Evolutionary conservation across 2,113 vertebrate genomes (phyloP), one percentile per base, ranked within the genome.

Genomic region (Butorides virescens): DNA sequence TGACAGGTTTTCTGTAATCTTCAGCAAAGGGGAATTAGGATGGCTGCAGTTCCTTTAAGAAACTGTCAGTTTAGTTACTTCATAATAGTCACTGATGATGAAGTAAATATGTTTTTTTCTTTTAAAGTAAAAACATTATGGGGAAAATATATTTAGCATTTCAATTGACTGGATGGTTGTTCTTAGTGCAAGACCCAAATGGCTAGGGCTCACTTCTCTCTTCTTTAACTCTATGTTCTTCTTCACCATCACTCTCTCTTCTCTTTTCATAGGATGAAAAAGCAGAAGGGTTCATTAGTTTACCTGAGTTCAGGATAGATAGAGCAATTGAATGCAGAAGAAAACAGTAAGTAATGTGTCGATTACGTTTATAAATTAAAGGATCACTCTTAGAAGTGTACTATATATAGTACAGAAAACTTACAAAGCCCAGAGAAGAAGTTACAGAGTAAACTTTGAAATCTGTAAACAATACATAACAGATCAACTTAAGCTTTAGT

Each of bases 271-370:
- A 99, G 99, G 99, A 99, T 95, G 98, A 99, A 97, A 99, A 99
- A 94, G 99, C 99, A 62, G 98, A 99, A 96, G 98, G 98, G 92
- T 99, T 99, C 97, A 99, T 99, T 96, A 99, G 99, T 95, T 98
- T 99, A 80, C 98, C 99, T 6, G 99, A 99, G 98, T 99, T 99
- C 98, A 98, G 98, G 97, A 99, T 99, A 98, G 99, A 99, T 88
- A 98, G 99, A 97, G 99, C 99, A 81, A 98, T 98, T 70, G 98
- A 99, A 96, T 99, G 99, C 98, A 98, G 99, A 97, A 98, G 98
- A 98, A 99, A 99, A 98, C 98, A 99, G 99, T 99, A 98, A 99
- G 99, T 98, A 97, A 97, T 72, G 53, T 53, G 30, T 73, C 25
- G 61, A 12, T 55, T 52, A 22, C 10, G 7, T 37, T 90, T 36